Percentiles rank a stretch among this genome's conserved stretches.
These are phyloP conservation scores for Artibeus lituratus DNA, from an alignment of 2,797 vertebrate genomes.

Conservation along the genomic window DNA sequence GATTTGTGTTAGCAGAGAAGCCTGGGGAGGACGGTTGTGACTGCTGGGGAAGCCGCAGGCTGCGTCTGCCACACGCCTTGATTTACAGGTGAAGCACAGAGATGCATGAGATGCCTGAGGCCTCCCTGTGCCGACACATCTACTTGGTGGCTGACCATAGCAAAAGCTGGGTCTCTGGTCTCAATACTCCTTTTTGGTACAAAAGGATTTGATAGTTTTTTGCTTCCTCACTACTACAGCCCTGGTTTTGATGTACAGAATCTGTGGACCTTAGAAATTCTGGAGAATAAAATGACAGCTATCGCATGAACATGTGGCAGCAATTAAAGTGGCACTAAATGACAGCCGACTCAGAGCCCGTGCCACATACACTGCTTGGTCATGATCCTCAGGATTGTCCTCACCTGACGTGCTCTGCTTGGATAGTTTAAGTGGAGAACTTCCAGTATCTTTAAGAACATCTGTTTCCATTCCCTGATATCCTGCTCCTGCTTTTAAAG, in stretches of 20 bases:
- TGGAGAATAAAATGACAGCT: background rate
- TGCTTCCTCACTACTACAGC: background rate
- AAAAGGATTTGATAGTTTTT: background rate
- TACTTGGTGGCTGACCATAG: background rate
- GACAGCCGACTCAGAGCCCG: background rate
- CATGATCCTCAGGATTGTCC: background rate
- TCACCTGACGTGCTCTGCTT: background rate
- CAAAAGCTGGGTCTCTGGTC: background rate
- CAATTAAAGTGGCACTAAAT: background rate
- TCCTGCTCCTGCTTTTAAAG: background rate
- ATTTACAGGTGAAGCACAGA: background rate
- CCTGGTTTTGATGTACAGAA: background rate
- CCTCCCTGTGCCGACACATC: background rate
- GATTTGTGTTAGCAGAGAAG: background rate
- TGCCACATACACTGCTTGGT: background rate
- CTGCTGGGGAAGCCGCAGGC: background rate
- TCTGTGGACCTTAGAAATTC: background rate
- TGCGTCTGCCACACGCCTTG: background rate
- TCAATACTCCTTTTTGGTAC: background rate
- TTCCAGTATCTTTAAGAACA: background rate
- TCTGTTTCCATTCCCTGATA: background rate
- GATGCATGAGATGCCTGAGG: rapidly evolving
- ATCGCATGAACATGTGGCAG: background rate
- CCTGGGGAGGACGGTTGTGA: no score
- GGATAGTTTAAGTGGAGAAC: background rate